These are phyloP conservation scores for Batillaria attramentaria DNA, from an alignment of 1,140 invertebrate species.

Conservation along the genomic window DNA sequence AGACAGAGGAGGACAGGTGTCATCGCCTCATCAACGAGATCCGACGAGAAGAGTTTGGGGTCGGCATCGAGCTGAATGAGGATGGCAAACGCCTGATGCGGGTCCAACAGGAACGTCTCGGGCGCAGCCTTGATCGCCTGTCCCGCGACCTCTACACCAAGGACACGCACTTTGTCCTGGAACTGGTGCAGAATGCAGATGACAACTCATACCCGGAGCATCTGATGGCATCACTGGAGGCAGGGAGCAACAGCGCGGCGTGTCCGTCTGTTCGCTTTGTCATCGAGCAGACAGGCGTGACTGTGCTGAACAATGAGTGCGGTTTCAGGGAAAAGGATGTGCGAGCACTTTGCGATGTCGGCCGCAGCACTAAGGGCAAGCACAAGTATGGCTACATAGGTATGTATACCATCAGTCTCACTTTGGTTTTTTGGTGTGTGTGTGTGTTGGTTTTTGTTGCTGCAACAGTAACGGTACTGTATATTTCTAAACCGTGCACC, in stretches of 20 bases:
- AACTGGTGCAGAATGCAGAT: slow-evolving; percentile 70
- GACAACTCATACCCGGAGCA: slow-evolving; percentile 68
- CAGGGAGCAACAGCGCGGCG: neutral
- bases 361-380: slow-evolving; percentile 70
- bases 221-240: slow-evolving; percentile 22
- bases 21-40: slow-evolving; percentile 56
- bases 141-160: slow-evolving; percentile 72
- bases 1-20: slow-evolving; percentile 42
- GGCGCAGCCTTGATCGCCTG: slow-evolving; percentile 67
- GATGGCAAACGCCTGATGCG: slow-evolving; percentile 63
- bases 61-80: slow-evolving; percentile 64
- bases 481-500: neutral
- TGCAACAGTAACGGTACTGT: neutral
- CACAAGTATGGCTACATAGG: slow-evolving; percentile 72
- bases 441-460: neutral
- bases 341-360: slow-evolving; percentile 71
- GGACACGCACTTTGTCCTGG: slow-evolving; percentile 72
- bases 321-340: slow-evolving; percentile 69
- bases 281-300: slow-evolving; percentile 58
- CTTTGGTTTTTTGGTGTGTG: neutral
- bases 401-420: slow-evolving; percentile 32
- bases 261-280: slow-evolving; percentile 66
- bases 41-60: slow-evolving; percentile 64
- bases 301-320: slow-evolving; percentile 69
- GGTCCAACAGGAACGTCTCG: slow-evolving; percentile 64